These are phyloP conservation scores for Microtus montanus DNA, from an alignment of 2,113 vertebrate species.

Conservation along the genomic window DNA sequence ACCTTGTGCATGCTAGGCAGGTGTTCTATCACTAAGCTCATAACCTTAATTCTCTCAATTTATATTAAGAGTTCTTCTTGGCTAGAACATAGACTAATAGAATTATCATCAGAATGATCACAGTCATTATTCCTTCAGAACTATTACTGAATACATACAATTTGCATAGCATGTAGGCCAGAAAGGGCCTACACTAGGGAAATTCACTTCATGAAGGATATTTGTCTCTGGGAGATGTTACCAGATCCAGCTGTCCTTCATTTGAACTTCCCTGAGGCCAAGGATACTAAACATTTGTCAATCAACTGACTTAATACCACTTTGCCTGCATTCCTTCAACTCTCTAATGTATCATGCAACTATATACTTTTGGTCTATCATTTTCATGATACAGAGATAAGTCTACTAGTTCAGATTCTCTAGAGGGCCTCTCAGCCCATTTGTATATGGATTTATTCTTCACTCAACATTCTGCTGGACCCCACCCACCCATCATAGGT, in stretches of 20 bases:
- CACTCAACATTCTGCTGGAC: background rate
- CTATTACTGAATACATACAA: too few relatives aligned
- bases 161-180: too few relatives aligned
- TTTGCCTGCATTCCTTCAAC: background rate
- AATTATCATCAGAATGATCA: background rate
- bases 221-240: too few relatives aligned
- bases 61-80: background rate
- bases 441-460: background rate
- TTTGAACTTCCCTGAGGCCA: background rate
- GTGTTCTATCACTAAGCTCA: background rate
- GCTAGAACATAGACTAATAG: background rate
- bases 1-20: background rate
- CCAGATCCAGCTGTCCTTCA: background rate
- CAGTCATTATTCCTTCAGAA: too few relatives aligned
- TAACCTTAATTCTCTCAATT: background rate
- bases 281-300: background rate
- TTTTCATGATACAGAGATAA: background rate
- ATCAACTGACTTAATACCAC: background rate
- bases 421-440: background rate
- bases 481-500: too few relatives aligned
- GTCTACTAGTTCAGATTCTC: background rate
- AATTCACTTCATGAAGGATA: background rate
- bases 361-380: background rate
- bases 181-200: accelerated
- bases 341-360: too few relatives aligned